These are phyloP conservation scores for Miichthys miiuy DNA, from an alignment of 2,797 vertebrate genomes.

Conservation along the genomic window DNA sequence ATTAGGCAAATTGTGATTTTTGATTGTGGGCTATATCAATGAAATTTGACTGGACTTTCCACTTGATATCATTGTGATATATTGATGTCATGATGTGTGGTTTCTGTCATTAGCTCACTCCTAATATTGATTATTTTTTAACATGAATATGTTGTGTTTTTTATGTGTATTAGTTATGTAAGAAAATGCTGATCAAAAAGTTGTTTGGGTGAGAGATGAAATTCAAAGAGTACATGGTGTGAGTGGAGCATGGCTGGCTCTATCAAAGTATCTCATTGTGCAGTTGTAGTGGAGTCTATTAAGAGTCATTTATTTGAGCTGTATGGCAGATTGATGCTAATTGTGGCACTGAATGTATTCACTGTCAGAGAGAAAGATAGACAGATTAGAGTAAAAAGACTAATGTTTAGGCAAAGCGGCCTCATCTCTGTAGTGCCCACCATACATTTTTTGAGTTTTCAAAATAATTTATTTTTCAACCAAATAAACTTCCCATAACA, in stretches of 20 bases:
- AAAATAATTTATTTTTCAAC: not conserved
- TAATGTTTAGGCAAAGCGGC: conserved; percentile 4
- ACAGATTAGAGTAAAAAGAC: not conserved
- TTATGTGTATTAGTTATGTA: conserved; percentile 10
- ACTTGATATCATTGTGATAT: not conserved
- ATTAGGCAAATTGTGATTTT: not conserved
- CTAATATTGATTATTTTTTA: not conserved
- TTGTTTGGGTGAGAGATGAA: conserved; percentile 18
- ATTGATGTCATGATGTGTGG: not conserved
- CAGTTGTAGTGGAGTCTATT: conserved; percentile 65
- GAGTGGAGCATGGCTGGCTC: conserved; percentile 19
- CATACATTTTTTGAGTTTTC: not conserved
- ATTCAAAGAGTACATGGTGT: conserved; percentile 19
- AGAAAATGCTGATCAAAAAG: conserved; percentile 20
- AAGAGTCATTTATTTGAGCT: conserved; percentile 69
- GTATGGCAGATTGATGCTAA: conserved; percentile 71
- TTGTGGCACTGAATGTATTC: conserved; percentile 66
- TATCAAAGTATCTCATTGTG: conserved; percentile 39
- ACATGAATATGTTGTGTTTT: not conserved
- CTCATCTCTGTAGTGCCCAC: not conserved
- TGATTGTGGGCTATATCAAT: too few relatives aligned
- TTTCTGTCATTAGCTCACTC: not conserved
- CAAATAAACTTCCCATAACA: not conserved
- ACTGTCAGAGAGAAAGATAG: conserved; percentile 52
- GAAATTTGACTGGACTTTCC: not conserved